Evolutionary conservation across 1,140 invertebrate genomes (phyloP).

Genomic region (Stegodyphus mimosarum): DNA sequence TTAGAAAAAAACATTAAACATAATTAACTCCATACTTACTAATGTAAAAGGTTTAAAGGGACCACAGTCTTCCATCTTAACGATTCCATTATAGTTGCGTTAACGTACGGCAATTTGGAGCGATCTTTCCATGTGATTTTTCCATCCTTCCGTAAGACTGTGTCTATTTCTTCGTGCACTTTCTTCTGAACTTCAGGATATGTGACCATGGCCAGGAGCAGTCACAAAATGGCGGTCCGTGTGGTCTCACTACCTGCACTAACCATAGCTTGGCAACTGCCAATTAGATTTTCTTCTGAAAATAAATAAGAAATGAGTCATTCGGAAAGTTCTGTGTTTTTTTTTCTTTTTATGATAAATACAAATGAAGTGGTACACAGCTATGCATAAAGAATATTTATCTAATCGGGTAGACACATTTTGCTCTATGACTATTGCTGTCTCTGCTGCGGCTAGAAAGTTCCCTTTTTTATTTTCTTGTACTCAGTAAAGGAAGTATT

Average conservation of each 20-base stretch:
- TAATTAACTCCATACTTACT: not conserved
- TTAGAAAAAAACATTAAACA: too few relatives aligned
- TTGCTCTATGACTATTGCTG: too few relatives aligned
- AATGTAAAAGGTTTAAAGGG: conserved; percentile 33
- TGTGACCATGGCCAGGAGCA: conserved; percentile 61
- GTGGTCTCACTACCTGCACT: conserved; percentile 65
- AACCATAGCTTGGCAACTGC: conserved; percentile 15
- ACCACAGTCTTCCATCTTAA: conserved; percentile 62
- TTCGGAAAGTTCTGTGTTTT: too few relatives aligned
- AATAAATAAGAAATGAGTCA: not conserved
- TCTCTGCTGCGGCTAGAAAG: too few relatives aligned
- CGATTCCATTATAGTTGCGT: conserved; percentile 61
- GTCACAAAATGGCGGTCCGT: conserved; percentile 60
- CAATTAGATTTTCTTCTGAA: not conserved
- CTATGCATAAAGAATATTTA: too few relatives aligned
- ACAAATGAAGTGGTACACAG: too few relatives aligned
- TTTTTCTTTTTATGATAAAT: too few relatives aligned
- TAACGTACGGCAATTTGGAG: conserved; percentile 59
- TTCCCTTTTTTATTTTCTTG: too few relatives aligned
- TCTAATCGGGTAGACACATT: too few relatives aligned
- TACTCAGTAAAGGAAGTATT: too few relatives aligned
- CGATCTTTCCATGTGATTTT: conserved; percentile 55
- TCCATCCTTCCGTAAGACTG: conserved; percentile 62
- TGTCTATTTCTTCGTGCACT: conserved; percentile 64
- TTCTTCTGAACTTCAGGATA: conserved; percentile 63